Percentiles rank a stretch among this genome's conserved stretches.
phyloP scores from a whole-genome alignment of 2,113 vertebrate genomes.

The Mustelus asterias region DNA sequence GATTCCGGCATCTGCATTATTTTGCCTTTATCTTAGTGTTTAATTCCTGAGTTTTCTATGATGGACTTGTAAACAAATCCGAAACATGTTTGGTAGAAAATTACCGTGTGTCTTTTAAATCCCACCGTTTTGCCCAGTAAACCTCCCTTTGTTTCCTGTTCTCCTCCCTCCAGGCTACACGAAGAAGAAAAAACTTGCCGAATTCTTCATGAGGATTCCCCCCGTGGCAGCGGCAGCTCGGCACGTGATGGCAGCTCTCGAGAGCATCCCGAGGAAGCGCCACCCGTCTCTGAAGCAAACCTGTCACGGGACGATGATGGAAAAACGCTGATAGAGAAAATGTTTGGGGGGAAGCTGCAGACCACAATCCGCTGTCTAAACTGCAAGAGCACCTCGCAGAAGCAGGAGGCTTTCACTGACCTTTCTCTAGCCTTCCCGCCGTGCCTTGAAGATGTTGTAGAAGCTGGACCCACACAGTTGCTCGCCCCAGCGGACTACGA shows the following conservation, averaged over 20 bases:
- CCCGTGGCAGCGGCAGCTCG: conserved; percentile 37
- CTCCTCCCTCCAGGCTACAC: conserved; percentile 66
- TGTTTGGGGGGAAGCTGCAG: conserved; percentile 87
- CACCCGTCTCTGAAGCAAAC: neutral
- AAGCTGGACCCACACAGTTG: neutral
- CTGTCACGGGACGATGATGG: conserved; percentile 44
- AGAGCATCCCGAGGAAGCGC: neutral
- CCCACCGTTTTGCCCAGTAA: neutral
- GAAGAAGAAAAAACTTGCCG: conserved; percentile 88
- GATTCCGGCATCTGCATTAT: too few relatives aligned
- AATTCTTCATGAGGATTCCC: conserved; percentile 54
- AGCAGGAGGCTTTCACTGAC: conserved; percentile 91
- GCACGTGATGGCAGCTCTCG: neutral
- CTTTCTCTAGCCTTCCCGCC: conserved; percentile 93
- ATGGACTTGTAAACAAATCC: neutral
- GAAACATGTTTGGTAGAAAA: neutral
- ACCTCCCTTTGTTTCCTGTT: conserved; percentile 21
- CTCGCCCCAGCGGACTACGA: conserved; percentile 42
- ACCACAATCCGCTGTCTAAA: conserved; percentile 83
- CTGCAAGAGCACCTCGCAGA: conserved; percentile 84
- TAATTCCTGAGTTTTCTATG: too few relatives aligned
- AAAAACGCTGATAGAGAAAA: conserved; percentile 80
- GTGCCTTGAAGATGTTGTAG: conserved; percentile 46
- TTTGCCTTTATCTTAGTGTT: too few relatives aligned
- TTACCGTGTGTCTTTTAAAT: neutral